Evolutionary conservation across 2,113 vertebrate genomes (phyloP), one percentile per base, ranked within the genome.

Genomic region (Cyprinodon tularosa): DNA sequence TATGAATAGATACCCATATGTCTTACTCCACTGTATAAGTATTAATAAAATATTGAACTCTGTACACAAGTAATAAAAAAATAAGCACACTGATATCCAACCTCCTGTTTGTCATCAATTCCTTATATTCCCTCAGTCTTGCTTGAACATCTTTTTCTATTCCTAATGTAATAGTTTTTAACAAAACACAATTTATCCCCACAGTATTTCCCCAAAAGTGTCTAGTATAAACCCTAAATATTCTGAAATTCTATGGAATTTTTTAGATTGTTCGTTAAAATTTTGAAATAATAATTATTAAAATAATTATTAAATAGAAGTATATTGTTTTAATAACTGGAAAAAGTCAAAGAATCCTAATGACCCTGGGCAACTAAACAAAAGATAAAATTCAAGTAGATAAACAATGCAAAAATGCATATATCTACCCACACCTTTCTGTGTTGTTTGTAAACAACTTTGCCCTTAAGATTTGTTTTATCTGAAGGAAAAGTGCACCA

Each of bases 391-490:
- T 20, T 68, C 68, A 87, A 79, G 44, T 79, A 89, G 87, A 91
- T 91, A 75, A 91, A 91, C 85, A 83, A 85, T 86, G 84, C 84
- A 74, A 63, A 81, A 66, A 84, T 37, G 53, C 74, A 78, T 79
- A 72, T 40, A 71, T 88, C 67, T 77, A 74, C 84, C 74, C 79
- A 74, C 76, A 71, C 50, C 71, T 44, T 66, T 74, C 71, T 85
- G 74, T 39, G 80, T 74, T 78, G 66, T 85, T 86, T 91, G 88
- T 84, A 91, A 90, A 91, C 87, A 88, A 76, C 83, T 83, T 78
- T 77, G 86, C 78, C 85, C 84, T 74, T 78, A 89, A 91, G 87
- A 82, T 80, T 86, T 71, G 76, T 20, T 76, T 76, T 82, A 77
- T 86, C 88, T 85, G 83, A 83, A 83, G 74, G 68, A 77, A 88